A percentile compares a stretch with the other conserved stretches of the same genome.
phyloP scores from a whole-genome alignment of 2,113 vertebrate species.

The Lepus europaeus region DNA sequence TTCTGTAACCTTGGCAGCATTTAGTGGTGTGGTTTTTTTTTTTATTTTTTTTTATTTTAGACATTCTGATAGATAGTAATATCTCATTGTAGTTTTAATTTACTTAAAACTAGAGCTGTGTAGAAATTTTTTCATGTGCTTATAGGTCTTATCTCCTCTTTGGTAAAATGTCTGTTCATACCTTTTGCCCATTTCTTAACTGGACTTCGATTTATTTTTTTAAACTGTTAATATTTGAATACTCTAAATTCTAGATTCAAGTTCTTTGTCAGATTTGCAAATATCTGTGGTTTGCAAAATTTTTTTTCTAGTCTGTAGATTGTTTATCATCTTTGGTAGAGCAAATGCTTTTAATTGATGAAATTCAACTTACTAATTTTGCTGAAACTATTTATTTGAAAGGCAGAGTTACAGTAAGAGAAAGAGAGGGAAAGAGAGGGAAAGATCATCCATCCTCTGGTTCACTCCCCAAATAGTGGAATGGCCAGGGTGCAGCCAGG shows the following conservation, averaged over 20 bases:
- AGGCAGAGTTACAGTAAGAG: too few relatives aligned
- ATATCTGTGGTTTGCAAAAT: slow-evolving; percentile 31
- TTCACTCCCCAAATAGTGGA: too few relatives aligned
- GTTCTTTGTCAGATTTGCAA: neutral
- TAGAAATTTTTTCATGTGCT: neutral
- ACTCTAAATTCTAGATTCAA: neutral
- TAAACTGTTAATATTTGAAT: neutral
- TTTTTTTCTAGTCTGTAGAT: neutral
- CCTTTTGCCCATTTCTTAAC: neutral
- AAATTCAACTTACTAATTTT: too few relatives aligned
- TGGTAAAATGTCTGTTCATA: neutral
- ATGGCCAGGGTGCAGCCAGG: too few relatives aligned
- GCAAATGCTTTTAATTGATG: too few relatives aligned
- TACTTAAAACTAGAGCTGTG: neutral
- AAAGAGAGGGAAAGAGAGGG: too few relatives aligned
- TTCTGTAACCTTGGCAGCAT: neutral
- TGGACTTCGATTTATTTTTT: neutral
- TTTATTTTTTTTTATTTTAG: neutral
- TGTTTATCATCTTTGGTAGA: too few relatives aligned
- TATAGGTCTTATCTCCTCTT: neutral
- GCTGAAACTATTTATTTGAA: too few relatives aligned
- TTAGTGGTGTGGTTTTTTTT: neutral
- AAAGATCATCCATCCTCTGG: too few relatives aligned
- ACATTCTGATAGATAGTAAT: neutral
- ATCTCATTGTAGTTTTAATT: neutral